These are phyloP conservation scores for Brachypteracias leptosomus DNA, from an alignment of 2,113 vertebrate species.

Conservation along the genomic window DNA sequence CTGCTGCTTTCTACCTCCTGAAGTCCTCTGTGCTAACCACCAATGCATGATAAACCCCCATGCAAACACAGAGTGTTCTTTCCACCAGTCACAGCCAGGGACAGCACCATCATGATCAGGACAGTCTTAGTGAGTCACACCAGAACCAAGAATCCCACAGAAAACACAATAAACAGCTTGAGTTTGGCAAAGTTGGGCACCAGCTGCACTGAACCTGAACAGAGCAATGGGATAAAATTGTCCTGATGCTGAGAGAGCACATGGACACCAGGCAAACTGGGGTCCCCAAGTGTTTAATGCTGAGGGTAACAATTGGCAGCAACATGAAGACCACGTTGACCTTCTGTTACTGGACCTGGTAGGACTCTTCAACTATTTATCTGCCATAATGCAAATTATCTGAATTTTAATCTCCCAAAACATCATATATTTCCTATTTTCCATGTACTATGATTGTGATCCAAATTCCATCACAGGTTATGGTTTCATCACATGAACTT, in stretches of 20 bases:
- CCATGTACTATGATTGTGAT: not conserved
- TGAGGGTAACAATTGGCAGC: not conserved
- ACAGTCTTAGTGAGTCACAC: not conserved
- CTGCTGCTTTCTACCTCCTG: not conserved
- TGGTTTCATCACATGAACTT: not conserved
- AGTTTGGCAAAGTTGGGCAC: not conserved
- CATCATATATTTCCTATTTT: not conserved
- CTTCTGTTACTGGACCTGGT: not conserved
- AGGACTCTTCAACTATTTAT: not conserved
- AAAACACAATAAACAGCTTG: rapidly evolving
- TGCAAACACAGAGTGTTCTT: rapidly evolving
- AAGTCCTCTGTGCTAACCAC: not conserved
- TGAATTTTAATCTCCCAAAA: not conserved
- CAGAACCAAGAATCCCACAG: not conserved
- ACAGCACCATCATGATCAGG: rapidly evolving
- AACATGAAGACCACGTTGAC: not conserved
- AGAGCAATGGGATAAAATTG: rapidly evolving
- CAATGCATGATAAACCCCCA: rapidly evolving
- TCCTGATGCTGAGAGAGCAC: not conserved
- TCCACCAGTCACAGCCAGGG: not conserved
- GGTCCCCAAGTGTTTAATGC: not conserved
- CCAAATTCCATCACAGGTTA: not conserved
- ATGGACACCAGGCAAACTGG: not conserved
- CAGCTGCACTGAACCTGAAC: not conserved
- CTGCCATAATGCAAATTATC: not conserved